Base-by-base conservation (phyloP, 2,888 invertebrate genomes). In the Parasteatoda lunata region DNA sequence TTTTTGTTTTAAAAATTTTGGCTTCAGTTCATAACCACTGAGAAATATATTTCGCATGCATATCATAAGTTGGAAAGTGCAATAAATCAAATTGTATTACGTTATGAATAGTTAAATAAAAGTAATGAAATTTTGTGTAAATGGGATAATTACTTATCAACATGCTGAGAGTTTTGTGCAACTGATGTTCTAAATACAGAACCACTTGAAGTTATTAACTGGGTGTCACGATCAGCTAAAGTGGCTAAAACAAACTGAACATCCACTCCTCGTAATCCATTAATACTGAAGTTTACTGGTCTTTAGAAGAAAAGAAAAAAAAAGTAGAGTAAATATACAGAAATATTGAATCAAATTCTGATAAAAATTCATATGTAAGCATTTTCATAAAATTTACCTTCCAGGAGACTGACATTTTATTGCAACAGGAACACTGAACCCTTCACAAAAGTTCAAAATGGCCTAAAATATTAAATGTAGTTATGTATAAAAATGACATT, bases 241-340 rank as follows among this genome's bases (percentile, higher is more conserved):
- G 96, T 97, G 7, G 97, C 96, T 90, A 97, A 93, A 0, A 97
- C 95, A 91, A 97, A 95, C 90, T 95, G 94, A 30, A 95, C 95
- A 92, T 96, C 96, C 92, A 96, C 96, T 72, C 95, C 94, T 45
- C 94, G 92, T 83, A 94, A 94, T 92, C 95, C 95, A 90, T 95
- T 94, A n/a, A 96, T 93, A 89, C 95, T 93, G 89, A 96, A 94
- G 59, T 96, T 94, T 4, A 95, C 94, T 5, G 97, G 97, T 90
- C 95, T 95, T 89, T 6, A 90, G 90, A 89, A 92, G n/a, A n/a
- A n/a, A n/a, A n/a, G 7, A 92, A 81, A 89, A 88, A 52, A 69
- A 81, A 72, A 52, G 78, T 66, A 47, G 30, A 64, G 11, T 5
- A 45, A n/a, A n/a, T 71, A 6, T 7, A 7, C 13, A 73, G 30